Evolutionary conservation across 1,140 invertebrate genomes (phyloP).

Genomic region (Heliothis subflexa): DNA sequence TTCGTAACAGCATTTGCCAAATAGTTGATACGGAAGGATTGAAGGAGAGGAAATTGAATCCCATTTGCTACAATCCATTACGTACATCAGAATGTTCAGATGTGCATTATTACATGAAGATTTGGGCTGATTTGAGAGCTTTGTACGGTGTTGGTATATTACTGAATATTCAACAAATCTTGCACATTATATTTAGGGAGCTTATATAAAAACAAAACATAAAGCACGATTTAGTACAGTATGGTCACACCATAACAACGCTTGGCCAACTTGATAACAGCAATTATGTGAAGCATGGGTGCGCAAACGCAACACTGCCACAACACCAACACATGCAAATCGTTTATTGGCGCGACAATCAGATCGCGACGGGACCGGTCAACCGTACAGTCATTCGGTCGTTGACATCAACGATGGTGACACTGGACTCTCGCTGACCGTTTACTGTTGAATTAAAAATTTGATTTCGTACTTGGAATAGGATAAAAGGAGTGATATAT

Average conservation of each 20-base stretch:
- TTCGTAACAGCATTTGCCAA: slow-evolving; percentile 23
- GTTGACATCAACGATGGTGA: slow-evolving; percentile 61
- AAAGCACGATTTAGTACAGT: slow-evolving; percentile 8
- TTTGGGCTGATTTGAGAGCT: slow-evolving; percentile 15
- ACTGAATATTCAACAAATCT: too few relatives aligned
- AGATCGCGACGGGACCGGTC: slow-evolving; percentile 80
- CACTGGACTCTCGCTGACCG: slow-evolving; percentile 50
- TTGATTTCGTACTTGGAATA: background rate
- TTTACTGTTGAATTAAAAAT: slow-evolving; percentile 6
- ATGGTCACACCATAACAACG: slow-evolving; percentile 43
- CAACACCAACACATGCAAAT: slow-evolving; percentile 77
- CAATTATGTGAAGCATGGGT: slow-evolving; percentile 64
- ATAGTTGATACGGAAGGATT: slow-evolving; percentile 53
- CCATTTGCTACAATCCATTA: slow-evolving; percentile 47
- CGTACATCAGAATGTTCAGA: slow-evolving; percentile 18
- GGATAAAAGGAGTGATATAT: background rate
- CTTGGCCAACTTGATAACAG: slow-evolving; percentile 55
- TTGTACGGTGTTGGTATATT: background rate
- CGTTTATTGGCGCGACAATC: slow-evolving; percentile 80
- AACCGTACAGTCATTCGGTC: slow-evolving; percentile 72
- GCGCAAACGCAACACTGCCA: slow-evolving; percentile 64
- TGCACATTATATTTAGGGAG: background rate
- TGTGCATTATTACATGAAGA: background rate
- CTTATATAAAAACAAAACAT: background rate
- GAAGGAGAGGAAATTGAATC: slow-evolving; percentile 61